Evolutionary conservation across 2,888 invertebrate species (phyloP), one percentile per base, ranked within the genome.

Genomic region (Conus canariensis): DNA sequence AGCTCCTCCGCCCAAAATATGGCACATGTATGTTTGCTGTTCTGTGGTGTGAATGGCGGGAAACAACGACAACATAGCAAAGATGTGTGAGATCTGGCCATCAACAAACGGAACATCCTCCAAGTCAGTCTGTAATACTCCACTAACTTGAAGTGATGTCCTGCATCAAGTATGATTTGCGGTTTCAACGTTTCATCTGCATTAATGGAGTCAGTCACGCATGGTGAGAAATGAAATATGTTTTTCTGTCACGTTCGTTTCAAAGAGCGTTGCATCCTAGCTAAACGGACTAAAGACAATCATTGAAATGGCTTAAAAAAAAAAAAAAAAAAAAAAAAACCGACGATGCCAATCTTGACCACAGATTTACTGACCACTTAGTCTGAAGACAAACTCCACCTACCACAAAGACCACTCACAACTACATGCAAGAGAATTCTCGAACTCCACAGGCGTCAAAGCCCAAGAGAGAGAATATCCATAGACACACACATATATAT

Each of bases 11-110:
- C 56, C 82, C 82, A 77, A 7, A 56, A 82, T 82, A 82, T 82
- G 82, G 82, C 82, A 82, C 82, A 82, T 77, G 77, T 77, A n/a
- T 82, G 82, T 82, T 82, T 82, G 82, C 82, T 16, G 56, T 16
- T 82, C 19, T n/a, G 9, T 7, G 16, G 16, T 56, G 16, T 82
- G 19, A 22, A 6, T 56, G 16, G 5, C 5, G 16, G 64, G 64
- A 64, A 64, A 9, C 12, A 5, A 82, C 16, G 6, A 9, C 8
- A 9, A 30, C 77, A 77, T 10, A 12, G 8, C 14, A 45, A 45
- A 45, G 16, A 82, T 56, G 82, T 45, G 82, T 45, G 82, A 82
- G 82, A 82, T 82, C 56, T 30, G 25, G 25, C 30, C 5, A 16
- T 30, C 77, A 30, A 77, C 12, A 30, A 30, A 16, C 16, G n/a